Conservation (phyloP, 2,113 vertebrate genomes). For the Apaloderma vittatum region DNA sequence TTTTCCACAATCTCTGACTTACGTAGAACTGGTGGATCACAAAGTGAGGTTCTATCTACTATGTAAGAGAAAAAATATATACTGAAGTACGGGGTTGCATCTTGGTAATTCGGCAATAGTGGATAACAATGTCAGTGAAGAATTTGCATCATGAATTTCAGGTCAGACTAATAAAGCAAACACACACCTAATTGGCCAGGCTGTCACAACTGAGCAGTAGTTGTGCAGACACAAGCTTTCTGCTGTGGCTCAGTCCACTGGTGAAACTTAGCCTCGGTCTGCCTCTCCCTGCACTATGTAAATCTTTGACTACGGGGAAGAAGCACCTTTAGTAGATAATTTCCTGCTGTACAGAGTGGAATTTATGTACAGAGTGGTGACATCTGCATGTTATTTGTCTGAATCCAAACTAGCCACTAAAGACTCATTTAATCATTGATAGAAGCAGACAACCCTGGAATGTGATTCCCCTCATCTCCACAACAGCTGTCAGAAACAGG, state of each 20-base stretch:
- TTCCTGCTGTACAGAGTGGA: background rate
- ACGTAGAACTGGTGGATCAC: background rate
- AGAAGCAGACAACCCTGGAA: background rate
- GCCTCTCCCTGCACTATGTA: background rate
- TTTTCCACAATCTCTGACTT: background rate
- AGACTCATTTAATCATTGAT: background rate
- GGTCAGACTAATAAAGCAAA: background rate
- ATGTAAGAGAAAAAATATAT: background rate
- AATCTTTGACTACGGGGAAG: background rate
- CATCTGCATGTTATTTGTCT: background rate
- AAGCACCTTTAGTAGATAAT: background rate
- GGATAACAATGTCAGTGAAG: background rate
- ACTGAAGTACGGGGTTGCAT: fast-evolving
- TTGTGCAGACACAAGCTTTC: background rate
- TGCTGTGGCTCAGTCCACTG: background rate
- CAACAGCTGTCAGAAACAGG: background rate
- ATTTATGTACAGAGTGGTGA: background rate
- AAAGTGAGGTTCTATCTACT: background rate
- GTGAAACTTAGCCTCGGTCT: background rate
- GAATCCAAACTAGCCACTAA: background rate
- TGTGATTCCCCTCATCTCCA: background rate
- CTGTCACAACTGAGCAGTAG: fast-evolving
- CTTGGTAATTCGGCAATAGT: background rate
- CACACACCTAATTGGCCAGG: fast-evolving
- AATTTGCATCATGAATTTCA: background rate